Conservation (phyloP, 2,797 vertebrate species). For the Melanotaenia trifasciata region DNA sequence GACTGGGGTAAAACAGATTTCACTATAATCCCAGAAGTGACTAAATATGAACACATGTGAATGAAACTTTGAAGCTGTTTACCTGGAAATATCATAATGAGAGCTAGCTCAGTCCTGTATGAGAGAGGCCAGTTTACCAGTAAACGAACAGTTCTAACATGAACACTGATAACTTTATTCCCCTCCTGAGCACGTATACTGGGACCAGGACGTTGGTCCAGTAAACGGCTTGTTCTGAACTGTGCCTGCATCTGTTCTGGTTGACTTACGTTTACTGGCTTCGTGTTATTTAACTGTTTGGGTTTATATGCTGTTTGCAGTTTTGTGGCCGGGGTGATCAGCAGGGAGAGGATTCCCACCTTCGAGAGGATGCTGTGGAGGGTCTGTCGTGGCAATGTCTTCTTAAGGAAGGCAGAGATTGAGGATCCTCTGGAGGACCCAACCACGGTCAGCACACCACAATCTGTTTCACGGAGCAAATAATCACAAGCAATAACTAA, state of each 20-base stretch:
- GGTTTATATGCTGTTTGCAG: slow-evolving; percentile 66
- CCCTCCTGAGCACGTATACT: no score
- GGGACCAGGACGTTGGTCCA: no score
- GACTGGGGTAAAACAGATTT: slow-evolving; percentile 87
- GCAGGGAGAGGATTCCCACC: slow-evolving; percentile 93
- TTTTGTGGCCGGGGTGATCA: slow-evolving; percentile 97
- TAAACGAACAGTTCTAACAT: no score
- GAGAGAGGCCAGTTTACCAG: no score
- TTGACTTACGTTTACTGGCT: no score
- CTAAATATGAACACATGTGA: no score
- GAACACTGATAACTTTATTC: no score
- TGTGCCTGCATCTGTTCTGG: no score
- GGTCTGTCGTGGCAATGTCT: slow-evolving; percentile 97
- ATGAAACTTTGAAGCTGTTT: background rate
- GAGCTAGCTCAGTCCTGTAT: no score
- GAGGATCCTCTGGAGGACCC: slow-evolving; percentile 97
- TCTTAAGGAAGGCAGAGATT: slow-evolving; percentile 95
- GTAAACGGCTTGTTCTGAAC: no score
- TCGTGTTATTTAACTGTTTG: background rate
- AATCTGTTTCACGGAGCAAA: background rate
- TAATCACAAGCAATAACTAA: background rate
- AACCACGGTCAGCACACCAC: slow-evolving; percentile 84
- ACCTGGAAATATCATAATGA: background rate
- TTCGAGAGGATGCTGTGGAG: slow-evolving; percentile 99
- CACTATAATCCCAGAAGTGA: background rate